phyloP scores from a whole-genome alignment of 2,797 vertebrate species.

The Oophaga sylvatica region DNA sequence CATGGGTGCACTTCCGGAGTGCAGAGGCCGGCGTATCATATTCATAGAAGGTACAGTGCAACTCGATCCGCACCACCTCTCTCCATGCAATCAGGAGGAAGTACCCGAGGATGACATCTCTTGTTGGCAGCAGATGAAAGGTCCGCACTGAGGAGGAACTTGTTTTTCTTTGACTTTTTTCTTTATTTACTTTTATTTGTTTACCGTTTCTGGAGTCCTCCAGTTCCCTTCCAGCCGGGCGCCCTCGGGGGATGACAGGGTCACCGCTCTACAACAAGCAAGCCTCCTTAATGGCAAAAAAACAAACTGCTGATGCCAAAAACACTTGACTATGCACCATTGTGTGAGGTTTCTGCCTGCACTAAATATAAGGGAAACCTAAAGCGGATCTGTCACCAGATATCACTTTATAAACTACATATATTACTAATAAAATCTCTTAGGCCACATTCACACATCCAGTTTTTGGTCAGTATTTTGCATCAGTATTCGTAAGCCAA shows the following conservation, averaged over 20 bases:
- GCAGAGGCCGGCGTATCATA: not conserved
- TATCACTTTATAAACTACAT: too few species aligned
- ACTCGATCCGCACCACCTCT: not conserved
- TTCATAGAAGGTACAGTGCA: conserved; percentile 1
- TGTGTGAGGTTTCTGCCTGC: not conserved
- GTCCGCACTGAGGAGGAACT: not conserved
- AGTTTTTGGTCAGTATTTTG: too few species aligned
- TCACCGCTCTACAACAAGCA: not conserved
- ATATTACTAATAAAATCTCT: too few species aligned
- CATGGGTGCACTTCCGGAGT: not conserved
- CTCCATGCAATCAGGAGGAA: not conserved
- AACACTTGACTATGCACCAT: not conserved
- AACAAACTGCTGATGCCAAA: not conserved
- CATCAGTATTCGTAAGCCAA: too few species aligned
- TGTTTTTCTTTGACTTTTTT: conserved; percentile 18
- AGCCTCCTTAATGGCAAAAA: not conserved
- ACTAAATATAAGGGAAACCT: not conserved
- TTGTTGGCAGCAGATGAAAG: conserved; percentile 37
- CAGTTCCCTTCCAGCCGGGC: conserved; percentile 16
- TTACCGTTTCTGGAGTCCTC: conserved; percentile 21
- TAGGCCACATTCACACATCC: too few species aligned
- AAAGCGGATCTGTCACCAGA: too few species aligned
- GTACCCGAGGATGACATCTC: conserved; percentile 24
- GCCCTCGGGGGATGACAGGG: not conserved
- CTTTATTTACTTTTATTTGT: conserved; percentile 35